Evolutionary conservation across 1,140 invertebrate genomes (phyloP), one percentile per base, ranked within the genome.

Genomic region (Diabrotica virgifera): DNA sequence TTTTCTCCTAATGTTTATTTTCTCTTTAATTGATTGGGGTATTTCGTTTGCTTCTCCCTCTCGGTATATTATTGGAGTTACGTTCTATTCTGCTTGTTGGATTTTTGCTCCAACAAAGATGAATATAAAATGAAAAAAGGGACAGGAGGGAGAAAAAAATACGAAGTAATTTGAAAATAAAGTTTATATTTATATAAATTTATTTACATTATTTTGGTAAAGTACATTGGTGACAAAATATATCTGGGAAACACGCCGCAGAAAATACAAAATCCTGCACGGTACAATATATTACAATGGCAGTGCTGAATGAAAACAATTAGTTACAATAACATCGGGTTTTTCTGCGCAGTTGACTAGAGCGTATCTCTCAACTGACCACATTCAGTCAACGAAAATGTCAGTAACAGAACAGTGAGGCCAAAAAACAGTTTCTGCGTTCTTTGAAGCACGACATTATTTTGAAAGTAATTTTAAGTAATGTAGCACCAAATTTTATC

Each of bases 281-380:
- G 24, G 24, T 46, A 46, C n/a, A 46, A 46, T 62, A 67, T 70
- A 64, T 70, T 64, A 66, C 63, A 65, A 69, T 71, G 71, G 71
- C 70, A 73, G 71, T 73, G 71, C 63, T 72, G 67, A 63, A 67
- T 69, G 66, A 71, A 65, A 68, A 61, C 36, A 37, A 36, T 46
- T 46, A 46, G 8, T 10, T 46, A 46, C 40, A 10, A 8, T 10
- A n/a, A 8, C n/a, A 46, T 46, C 40, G 40, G 6, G n/a, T 46
- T 10, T 24, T 57, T 57, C 24, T 57, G 55, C 36, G 12, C 36
- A 6, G 55, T 12, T 57, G 55, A 57, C 55, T 57, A 38, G 56
- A 24, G n/a, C 36, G 9, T 24, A 24, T 24, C 24, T 24, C 24
- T 24, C 24, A 24, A 24, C 24, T 24, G 24, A 24, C 24, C 24